Evolutionary conservation across 2,113 vertebrate species (phyloP), one percentile per base, ranked within the genome.

Genomic region (Centropus bengalensis): DNA sequence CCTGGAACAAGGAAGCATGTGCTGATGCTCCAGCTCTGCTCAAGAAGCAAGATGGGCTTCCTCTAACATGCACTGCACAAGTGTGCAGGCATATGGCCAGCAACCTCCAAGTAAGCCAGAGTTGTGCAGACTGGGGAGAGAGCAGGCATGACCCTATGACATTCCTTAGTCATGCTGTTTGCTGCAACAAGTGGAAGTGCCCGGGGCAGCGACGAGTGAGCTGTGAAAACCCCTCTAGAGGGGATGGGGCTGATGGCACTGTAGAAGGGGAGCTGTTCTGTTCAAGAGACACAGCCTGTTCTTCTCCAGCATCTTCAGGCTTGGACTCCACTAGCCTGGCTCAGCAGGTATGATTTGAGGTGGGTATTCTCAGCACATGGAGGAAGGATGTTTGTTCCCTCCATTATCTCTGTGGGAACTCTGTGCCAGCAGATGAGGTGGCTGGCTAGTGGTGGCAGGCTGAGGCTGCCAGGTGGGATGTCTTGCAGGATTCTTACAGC

Each of bases 91-190:
- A 1, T 42, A 33, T 0, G 27, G 75, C 40, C 26, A 27, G 51
- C 60, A 70, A 1, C 23, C n/a, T 74, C 52, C 3, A 2, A 62
- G 66, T 14, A 21, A 94, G 45, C 14, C 44, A 49, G 77, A 71
- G 56, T 44, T 70, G 45, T 1, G 3, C 11, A 1, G 24, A 13
- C 55, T 67, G 60, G 42, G 79, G 38, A 74, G 60, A 24, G 0
- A 0, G 0, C 52, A 47, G 56, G 28, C 22, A 1, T 0, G 0
- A 58, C 63, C 51, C 62, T 15, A 1, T 80, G 67, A n/a, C 2
- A 3, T 66, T 45, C 62, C 68, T 91, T 66, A 89, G 55, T 67
- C 84, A 59, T 14, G 28, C 17, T 42, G 33, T 54, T 87, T 28
- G 63, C 44, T 87, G 87, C 82, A 85, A 66, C 67, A 58, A 91